Evolutionary conservation across 2,797 vertebrate species (phyloP), one percentile per base, ranked within the genome.

Genomic region (Lates japonicus): DNA sequence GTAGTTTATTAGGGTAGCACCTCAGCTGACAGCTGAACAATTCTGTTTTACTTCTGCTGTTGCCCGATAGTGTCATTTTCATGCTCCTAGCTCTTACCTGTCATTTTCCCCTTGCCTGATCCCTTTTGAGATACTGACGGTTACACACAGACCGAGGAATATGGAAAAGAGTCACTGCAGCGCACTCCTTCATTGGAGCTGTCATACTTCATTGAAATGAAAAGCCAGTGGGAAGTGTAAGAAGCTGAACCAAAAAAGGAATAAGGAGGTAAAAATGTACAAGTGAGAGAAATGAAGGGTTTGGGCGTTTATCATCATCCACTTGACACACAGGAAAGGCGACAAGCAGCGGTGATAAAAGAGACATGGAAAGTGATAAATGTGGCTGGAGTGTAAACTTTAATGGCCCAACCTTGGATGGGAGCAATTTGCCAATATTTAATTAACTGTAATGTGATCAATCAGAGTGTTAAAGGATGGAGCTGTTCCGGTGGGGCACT

Each of bases 391-490:
- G 82, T 77, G 86, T 92, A 91, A 92, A 93, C 88, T 90, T 92
- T 93, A 94, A 93, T 92, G 82, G 88, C 51, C 83, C 84, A 81
- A 80, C 87, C 87, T 91, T 89, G 90, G 84, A 84, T 78, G 82
- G 76, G 84, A 92, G 90, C 85, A 89, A 90, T 90, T 93, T 93
- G 88, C 92, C 90, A 84, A 93, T 93, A 94, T 94, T 93, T 94
- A 94, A 93, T 92, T 92, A 94, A 93, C 90, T 92, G 85, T 92
- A 90, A 93, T 90, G 91, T 83, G 88, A 95, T 95, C 91, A 91
- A 92, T 92, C 90, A 92, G 85, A 68, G 84, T 51, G 82, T 86
- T 91, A 90, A 90, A 86, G 81, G 91, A 91, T 82, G 86, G 88
- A 76, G 88, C 79, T 67, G 86, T 84, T 92, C 79, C 48, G 55